Base-by-base conservation (phyloP, 2,888 invertebrate genomes). In the Phalera bucephala region DNA sequence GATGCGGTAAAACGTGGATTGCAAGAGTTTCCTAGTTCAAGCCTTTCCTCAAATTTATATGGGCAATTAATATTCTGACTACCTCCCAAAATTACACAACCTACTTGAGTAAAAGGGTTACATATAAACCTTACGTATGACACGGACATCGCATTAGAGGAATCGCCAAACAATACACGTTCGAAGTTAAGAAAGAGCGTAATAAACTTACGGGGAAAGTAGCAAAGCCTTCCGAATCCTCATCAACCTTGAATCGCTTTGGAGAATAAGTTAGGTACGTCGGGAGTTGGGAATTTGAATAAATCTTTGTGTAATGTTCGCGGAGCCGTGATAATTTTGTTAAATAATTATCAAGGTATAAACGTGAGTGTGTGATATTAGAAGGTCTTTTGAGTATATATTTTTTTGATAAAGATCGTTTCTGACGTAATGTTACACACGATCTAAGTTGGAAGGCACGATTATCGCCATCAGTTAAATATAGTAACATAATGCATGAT, bases 301-400 rank as follows among this genome's bases (percentile, higher is more conserved):
- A 41, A 33, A 40, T 54, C 44, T 52, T 39, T 31, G 28, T 48
- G 43, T 38, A 47, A n/a, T n/a, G n/a, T 63, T 66, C 58, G 59
- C 51, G 36, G 40, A 37, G 38, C 36, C 42, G 44, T 62, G 67
- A 64, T 72, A 70, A 71, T 55, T 65, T 57, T 45, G 28, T 40
- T 51, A 49, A 62, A 57, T 53, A 63, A 68, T 73, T 67, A 72
- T 64, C 69, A 60, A 45, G 50, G 40, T 53, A 53, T 52, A 60
- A 54, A 51, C 59, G 54, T 58, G 59, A 52, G 52, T 32, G 36
- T 36, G 40, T 40, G 35, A 49, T 52, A 40, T 52, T 33, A 43
- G 35, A 51, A 60, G 63, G 57, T 46, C 43, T 45, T 36, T 12
- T 10, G 12, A 21, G 29, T 27, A 40, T 31, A 35, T 40, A 10